Conservation (phyloP, 2,797 vertebrate genomes). For the Crenuchus spilurus region DNA sequence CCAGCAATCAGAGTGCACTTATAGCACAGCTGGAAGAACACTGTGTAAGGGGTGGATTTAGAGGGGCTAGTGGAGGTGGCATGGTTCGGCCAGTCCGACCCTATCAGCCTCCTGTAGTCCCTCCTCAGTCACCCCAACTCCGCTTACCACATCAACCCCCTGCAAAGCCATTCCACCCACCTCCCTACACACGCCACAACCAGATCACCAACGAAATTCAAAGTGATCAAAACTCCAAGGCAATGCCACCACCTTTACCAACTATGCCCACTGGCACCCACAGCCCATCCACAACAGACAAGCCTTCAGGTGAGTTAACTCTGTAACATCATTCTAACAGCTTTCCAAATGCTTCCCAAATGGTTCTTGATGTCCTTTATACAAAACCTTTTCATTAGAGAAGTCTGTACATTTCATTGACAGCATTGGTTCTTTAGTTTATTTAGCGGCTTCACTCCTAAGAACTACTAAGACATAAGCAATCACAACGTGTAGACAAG, state of each 20-base stretch:
- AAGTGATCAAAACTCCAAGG: slow-evolving; percentile 91
- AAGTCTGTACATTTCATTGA: too few species aligned
- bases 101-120: slow-evolving; percentile 61
- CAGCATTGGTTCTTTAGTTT: too few species aligned
- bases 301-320: slow-evolving; percentile 89
- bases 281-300: slow-evolving; percentile 87
- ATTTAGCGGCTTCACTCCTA: too few species aligned
- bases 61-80: slow-evolving; percentile 75
- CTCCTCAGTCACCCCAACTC: slow-evolving; percentile 67
- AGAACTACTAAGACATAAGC: not conserved
- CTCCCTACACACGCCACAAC: slow-evolving; percentile 82
- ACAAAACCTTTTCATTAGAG: too few species aligned
- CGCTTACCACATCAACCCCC: slow-evolving; percentile 51
- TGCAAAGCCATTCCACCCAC: slow-evolving; percentile 81
- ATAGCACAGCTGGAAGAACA: slow-evolving; percentile 91
- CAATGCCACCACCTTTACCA: slow-evolving; percentile 82
- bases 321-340: not conserved
- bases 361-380: too few species aligned
- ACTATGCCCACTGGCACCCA: slow-evolving; percentile 90
- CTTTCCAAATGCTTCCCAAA: not conserved
- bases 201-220: slow-evolving; percentile 97
- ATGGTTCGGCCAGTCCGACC: slow-evolving; percentile 69
- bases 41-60: slow-evolving; percentile 79
- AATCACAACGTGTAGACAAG: not conserved
- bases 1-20: slow-evolving; percentile 88